Evolutionary conservation across 2,888 invertebrate genomes (phyloP), one percentile per base, ranked within the genome.

Genomic region (Priapulus caudatus): DNA sequence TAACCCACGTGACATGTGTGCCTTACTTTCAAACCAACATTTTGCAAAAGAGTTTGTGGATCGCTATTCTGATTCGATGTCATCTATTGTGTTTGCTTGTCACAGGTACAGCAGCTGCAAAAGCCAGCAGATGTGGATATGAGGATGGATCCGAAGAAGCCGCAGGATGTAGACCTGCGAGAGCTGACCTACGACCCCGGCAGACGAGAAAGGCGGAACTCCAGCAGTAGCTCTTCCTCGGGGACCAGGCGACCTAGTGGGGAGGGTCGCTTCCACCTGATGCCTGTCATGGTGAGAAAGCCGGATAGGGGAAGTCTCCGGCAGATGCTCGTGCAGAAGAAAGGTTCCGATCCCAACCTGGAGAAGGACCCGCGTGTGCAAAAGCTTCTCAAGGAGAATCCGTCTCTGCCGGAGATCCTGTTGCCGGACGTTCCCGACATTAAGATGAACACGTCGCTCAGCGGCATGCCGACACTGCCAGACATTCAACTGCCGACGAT

Each of bases 81-180:
- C n/a, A n/a, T n/a, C n/a, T n/a, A n/a, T n/a, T n/a, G n/a, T n/a
- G n/a, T n/a, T n/a, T n/a, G n/a, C n/a, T n/a, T n/a, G n/a, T n/a
- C n/a, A n/a, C n/a, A n/a, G n/a, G n/a, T n/a, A n/a, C n/a, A n/a
- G n/a, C n/a, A n/a, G n/a, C n/a, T n/a, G n/a, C n/a, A n/a, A n/a
- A n/a, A n/a, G n/a, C n/a, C 33, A n/a, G 33, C 10, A n/a, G 33
- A 33, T n/a, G 33, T 33, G 10, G 33, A 33, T 33, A 33, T 33
- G 33, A 33, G 33, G 33, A n/a, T n/a, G 33, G 33, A 33, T 33
- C 33, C 33, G 33, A 33, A 33, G n/a, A 33, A 33, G 33, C n/a
- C 33, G n/a, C 10, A 33, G n/a, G 33, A 33, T n/a, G 33, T 33
- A 10, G 33, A 33, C 33, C 33, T 33, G 33, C 33, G 33, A 10